Conservation (phyloP, 1,140 invertebrate species). For the Pygmarrhopalites habei region DNA sequence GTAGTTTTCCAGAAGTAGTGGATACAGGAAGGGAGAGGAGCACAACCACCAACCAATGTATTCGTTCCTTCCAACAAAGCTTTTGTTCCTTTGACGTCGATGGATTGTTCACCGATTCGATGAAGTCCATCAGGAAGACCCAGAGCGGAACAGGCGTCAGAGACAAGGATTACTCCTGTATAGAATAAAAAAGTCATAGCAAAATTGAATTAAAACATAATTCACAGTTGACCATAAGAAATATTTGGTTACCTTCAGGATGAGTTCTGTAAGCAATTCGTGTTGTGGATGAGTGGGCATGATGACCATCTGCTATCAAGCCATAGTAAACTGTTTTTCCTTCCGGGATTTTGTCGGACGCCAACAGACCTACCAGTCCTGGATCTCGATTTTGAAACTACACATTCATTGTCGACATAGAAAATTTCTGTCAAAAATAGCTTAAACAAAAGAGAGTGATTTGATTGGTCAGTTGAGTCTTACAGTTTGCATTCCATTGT, state of each 20-base stretch:
- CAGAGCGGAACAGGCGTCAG: slow-evolving; percentile 85
- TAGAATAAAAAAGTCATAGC: slow-evolving; percentile 51
- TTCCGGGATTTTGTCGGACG: slow-evolving; percentile 59
- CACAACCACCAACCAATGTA: slow-evolving; percentile 76
- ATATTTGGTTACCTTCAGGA: slow-evolving; percentile 69
- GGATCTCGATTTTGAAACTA: slow-evolving; percentile 97
- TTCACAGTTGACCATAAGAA: no score
- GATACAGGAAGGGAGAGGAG: slow-evolving; percentile 77
- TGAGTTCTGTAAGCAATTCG: slow-evolving; percentile 85
- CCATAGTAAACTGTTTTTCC: slow-evolving; percentile 74
- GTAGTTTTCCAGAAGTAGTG: slow-evolving; percentile 68
- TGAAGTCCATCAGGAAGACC: slow-evolving; percentile 78
- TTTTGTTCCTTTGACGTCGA: slow-evolving; percentile 66
- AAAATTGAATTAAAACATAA: no score
- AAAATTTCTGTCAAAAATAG: no score
- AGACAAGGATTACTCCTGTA: slow-evolving; percentile 96
- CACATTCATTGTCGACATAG: no score
- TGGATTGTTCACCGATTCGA: slow-evolving; percentile 72
- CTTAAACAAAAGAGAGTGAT: no score
- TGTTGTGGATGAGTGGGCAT: slow-evolving; percentile 91
- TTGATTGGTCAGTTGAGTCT: no score
- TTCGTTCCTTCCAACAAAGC: slow-evolving; percentile 79
- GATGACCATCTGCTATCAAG: slow-evolving; percentile 92
- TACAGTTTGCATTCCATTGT: slow-evolving; percentile 97
- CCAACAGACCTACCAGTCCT: slow-evolving; percentile 84